A percentile compares a stretch with the other conserved stretches of the same genome.
These are phyloP conservation scores for Rhamphomyia laevipes DNA, from an alignment of 2,888 invertebrate species.

Conservation along the genomic window DNA sequence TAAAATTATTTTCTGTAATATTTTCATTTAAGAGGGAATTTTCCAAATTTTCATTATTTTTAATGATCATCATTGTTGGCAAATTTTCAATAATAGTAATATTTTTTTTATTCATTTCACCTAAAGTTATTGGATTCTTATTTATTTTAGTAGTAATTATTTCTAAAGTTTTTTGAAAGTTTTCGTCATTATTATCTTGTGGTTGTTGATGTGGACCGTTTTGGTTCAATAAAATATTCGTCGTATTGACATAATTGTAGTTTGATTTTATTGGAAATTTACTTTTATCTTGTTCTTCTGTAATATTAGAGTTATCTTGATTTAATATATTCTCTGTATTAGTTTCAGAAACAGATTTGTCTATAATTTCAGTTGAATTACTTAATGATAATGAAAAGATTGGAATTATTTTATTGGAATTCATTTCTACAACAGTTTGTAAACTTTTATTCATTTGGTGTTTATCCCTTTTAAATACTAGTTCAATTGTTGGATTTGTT, in stretches of 20 bases:
- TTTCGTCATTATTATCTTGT: slow-evolving; percentile 8
- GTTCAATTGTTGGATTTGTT: background rate
- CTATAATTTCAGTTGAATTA: background rate
- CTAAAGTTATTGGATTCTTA: too few species aligned
- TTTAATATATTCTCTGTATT: background rate
- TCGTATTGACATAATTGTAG: slow-evolving; percentile 15
- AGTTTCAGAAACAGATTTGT: background rate
- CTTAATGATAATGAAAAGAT: background rate
- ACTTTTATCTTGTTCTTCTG: background rate
- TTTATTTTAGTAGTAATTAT: too few species aligned
- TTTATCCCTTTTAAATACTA: background rate
- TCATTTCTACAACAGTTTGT: background rate
- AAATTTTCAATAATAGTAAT: too few species aligned
- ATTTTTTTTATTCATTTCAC: too few species aligned
- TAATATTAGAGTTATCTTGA: background rate
- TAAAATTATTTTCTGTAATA: too few species aligned
- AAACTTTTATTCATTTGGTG: background rate
- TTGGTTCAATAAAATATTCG: too few species aligned
- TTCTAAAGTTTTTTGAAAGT: too few species aligned
- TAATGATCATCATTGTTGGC: too few species aligned
- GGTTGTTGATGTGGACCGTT: too few species aligned
- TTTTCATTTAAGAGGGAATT: too few species aligned
- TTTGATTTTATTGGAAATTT: slow-evolving; percentile 15
- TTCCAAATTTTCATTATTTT: too few species aligned
- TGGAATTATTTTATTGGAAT: background rate